Evolutionary conservation across 2,113 vertebrate genomes (phyloP).

Genomic region (Dasyurus viverrinus): DNA sequence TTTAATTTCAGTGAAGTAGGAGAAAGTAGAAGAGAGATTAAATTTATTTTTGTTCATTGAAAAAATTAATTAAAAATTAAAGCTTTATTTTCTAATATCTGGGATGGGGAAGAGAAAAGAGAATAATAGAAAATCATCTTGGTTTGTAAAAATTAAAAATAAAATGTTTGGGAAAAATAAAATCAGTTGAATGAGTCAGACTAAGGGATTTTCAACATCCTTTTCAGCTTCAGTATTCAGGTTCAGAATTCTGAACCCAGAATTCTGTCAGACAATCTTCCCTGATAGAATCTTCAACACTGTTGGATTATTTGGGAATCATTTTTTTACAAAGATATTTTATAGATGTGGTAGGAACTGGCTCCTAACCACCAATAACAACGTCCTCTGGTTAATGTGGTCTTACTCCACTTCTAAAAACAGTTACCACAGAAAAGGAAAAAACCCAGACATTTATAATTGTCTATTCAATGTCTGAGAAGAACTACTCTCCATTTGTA

Average conservation of each 20-base stretch:
- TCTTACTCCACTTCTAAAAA: conserved; percentile 76
- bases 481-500: conserved; percentile 59
- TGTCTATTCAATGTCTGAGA: conserved; percentile 56
- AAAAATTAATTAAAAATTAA: neutral
- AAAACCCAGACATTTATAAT: conserved; percentile 69
- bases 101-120: neutral
- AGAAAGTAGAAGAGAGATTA: neutral
- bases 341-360: conserved; percentile 65
- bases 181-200: neutral
- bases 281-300: conserved; percentile 48
- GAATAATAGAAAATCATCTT: neutral
- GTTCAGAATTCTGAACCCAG: neutral
- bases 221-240: conserved; percentile 28
- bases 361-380: conserved; percentile 46
- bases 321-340: conserved; percentile 25
- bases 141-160: neutral
- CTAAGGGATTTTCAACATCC: neutral
- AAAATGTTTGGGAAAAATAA: neutral
- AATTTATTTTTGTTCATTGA: neutral
- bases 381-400: conserved; percentile 55
- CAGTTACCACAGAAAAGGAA: conserved; percentile 66
- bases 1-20: neutral
- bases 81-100: neutral
- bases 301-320: conserved; percentile 24
- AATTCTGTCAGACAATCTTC: neutral